Evolutionary conservation across 2,888 invertebrate genomes (phyloP).

Genomic region (Tetragonisca angustula): DNA sequence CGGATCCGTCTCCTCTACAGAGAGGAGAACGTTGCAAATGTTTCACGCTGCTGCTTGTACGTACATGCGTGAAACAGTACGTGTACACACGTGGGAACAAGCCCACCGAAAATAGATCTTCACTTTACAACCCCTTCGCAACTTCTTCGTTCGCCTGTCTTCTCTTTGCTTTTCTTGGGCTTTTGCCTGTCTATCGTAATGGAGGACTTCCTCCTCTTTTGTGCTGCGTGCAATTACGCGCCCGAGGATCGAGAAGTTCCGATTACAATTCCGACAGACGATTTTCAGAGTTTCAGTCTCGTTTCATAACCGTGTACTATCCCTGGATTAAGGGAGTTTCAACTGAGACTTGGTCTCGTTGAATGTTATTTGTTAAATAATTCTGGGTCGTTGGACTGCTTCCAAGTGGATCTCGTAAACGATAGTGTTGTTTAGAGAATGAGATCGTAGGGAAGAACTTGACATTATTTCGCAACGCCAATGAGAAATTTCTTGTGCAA

Average conservation of each 20-base stretch:
- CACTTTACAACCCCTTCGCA: constrained; percentile 22
- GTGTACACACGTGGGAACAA: constrained; percentile 57
- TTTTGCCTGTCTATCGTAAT: background rate
- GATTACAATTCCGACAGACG: background rate
- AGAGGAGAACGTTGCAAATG: constrained; percentile 51
- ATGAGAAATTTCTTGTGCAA: background rate
- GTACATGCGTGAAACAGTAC: constrained; percentile 18
- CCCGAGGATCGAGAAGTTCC: background rate
- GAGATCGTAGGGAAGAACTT: no score
- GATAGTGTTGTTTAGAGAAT: no score
- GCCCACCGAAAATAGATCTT: constrained; percentile 63
- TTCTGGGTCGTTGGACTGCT: background rate
- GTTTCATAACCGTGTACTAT: background rate
- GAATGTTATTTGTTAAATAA: background rate
- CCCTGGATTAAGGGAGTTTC: background rate
- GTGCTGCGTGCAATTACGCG: background rate
- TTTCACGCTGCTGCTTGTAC: constrained; percentile 41
- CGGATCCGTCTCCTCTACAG: constrained; percentile 31
- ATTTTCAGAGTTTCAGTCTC: background rate
- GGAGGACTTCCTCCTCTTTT: constrained; percentile 2
- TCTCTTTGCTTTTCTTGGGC: constrained; percentile 7
- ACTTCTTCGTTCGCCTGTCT: background rate
- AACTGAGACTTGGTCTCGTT: background rate
- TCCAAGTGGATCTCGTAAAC: background rate
- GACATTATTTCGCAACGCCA: background rate